Evolutionary conservation across 1,140 invertebrate genomes (phyloP).

Genomic region (Chironomus tepperi): DNA sequence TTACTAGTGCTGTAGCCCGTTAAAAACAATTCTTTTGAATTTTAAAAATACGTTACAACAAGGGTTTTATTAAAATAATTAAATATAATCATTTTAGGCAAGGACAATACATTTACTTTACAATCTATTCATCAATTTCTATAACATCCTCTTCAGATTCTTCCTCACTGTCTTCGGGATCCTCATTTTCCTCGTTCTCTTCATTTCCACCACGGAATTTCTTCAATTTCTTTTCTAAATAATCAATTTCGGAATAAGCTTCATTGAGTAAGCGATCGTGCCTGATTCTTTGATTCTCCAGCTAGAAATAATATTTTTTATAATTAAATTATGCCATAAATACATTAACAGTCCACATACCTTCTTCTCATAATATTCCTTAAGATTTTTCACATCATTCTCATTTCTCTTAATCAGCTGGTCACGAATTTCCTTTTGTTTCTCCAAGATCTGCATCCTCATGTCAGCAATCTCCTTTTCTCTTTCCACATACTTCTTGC

Average conservation of each 20-base stretch:
- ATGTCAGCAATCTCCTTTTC: background rate
- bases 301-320: background rate
- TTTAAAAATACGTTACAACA: no score
- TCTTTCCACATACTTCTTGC: background rate
- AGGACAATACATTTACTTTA: no score
- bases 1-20: no score
- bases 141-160: background rate
- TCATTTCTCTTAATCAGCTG: background rate
- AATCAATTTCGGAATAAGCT: background rate
- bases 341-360: background rate
- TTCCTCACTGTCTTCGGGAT: background rate
- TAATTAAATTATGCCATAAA: background rate
- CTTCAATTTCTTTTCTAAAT: background rate
- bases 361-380: background rate
- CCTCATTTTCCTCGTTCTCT: background rate
- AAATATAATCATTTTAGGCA: no score
- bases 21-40: no score
- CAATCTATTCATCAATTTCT: background rate
- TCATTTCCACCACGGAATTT: background rate
- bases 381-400: background rate
- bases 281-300: background rate
- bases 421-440: background rate
- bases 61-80: no score
- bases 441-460: background rate
- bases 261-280: background rate